Evolutionary conservation across 2,888 invertebrate species (phyloP).

Genomic region (Aleiodes testaceus): DNA sequence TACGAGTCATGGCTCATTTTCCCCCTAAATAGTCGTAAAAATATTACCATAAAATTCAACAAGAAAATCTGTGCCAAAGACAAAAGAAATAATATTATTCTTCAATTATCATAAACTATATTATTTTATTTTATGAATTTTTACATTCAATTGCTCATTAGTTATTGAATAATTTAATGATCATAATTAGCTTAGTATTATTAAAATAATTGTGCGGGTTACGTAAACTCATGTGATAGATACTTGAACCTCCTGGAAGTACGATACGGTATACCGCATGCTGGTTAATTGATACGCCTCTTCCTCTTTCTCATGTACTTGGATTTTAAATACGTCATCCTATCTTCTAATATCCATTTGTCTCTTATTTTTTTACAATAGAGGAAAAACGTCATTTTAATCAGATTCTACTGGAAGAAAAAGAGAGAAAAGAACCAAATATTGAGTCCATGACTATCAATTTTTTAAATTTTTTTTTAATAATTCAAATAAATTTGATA

Average conservation of each 20-base stretch:
- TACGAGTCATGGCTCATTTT: conserved; percentile 16
- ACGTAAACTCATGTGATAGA: conserved; percentile 17
- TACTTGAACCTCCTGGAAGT: conserved; percentile 26
- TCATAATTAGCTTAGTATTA: no score
- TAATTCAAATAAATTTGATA: no score
- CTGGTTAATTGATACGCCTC: conserved; percentile 20
- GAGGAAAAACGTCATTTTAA: neutral
- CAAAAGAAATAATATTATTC: neutral
- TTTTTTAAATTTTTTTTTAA: no score
- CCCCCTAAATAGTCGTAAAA: conserved; percentile 17
- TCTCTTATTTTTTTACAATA: neutral
- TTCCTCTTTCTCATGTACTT: conserved; percentile 27
- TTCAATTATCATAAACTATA: conserved; percentile 1
- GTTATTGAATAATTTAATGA: no score
- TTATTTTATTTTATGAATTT: neutral
- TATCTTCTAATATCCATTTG: neutral
- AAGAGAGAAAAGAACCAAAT: neutral
- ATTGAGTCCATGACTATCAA: no score
- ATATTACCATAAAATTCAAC: conserved; percentile 10
- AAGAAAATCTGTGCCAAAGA: conserved; percentile 15
- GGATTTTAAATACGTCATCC: conserved; percentile 1
- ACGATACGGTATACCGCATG: conserved; percentile 21
- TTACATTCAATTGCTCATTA: no score
- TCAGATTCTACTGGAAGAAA: neutral
- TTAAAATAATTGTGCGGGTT: neutral